A percentile compares a stretch with the other conserved stretches of the same genome.
Conservation (phyloP, 2,113 vertebrate genomes). For the Orycteropus afer region DNA sequence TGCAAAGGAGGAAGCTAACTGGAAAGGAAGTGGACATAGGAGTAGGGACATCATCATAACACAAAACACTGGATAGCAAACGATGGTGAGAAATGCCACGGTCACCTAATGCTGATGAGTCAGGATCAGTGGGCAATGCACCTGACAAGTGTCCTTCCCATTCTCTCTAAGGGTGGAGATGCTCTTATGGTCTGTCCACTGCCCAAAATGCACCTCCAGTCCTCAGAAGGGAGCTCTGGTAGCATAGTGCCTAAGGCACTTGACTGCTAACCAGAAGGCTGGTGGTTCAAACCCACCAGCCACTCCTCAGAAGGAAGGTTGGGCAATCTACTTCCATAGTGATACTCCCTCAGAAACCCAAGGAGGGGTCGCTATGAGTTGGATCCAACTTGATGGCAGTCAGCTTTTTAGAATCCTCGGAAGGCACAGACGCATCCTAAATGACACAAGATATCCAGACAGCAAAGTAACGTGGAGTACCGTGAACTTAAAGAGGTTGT, state of each 20-base stretch:
- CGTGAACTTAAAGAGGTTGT: neutral
- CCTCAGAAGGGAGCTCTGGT: no score
- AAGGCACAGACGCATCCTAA: neutral
- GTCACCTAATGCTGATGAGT: neutral
- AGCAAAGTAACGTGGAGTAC: neutral
- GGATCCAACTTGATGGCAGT: no score
- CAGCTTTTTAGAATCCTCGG: no score
- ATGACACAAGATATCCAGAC: neutral
- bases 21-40: accelerated
- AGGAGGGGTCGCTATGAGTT: no score
- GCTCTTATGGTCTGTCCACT: neutral
- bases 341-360: no score
- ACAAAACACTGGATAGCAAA: neutral
- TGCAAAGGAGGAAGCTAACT: no score
- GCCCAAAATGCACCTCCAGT: neutral
- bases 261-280: no score
- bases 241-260: no score
- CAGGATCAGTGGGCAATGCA: neutral
- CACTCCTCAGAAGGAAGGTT: no score
- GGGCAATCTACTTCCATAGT: no score
- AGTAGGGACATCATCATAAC: no score
- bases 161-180: neutral
- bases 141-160: neutral
- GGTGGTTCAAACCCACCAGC: no score
- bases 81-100: neutral